A percentile compares a stretch with the other conserved stretches of the same genome.
Evolutionary conservation across 1,140 invertebrate species (phyloP).

Genomic region (Halesus radiatus): DNA sequence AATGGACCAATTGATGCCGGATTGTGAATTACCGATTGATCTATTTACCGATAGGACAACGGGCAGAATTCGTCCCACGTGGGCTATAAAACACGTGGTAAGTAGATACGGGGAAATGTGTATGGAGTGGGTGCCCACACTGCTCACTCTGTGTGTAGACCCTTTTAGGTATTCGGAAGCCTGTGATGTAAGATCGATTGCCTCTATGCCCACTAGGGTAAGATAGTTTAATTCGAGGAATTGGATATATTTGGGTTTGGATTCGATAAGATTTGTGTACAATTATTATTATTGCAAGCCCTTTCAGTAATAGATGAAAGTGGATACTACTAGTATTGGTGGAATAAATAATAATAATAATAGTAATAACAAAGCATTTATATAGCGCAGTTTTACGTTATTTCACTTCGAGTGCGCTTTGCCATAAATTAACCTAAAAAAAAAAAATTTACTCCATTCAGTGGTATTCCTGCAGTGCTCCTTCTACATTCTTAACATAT

Average conservation of each 20-base stretch:
- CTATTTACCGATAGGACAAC: slow-evolving; percentile 42
- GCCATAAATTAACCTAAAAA: no score
- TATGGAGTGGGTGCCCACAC: background rate
- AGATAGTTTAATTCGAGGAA: slow-evolving; percentile 1
- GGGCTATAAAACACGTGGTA: slow-evolving; percentile 44
- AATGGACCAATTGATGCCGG: slow-evolving; percentile 24
- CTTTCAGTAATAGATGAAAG: no score
- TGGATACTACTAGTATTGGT: no score
- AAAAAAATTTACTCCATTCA: no score
- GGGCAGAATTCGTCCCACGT: slow-evolving; percentile 38
- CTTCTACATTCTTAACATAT: no score
- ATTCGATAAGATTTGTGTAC: no score
- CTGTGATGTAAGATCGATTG: slow-evolving; percentile 18
- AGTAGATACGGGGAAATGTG: background rate
- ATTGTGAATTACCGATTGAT: slow-evolving; percentile 47
- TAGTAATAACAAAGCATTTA: no score
- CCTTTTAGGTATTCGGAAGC: slow-evolving; percentile 10
- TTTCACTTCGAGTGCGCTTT: no score
- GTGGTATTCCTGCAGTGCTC: no score
- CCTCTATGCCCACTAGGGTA: background rate
- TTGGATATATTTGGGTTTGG: background rate
- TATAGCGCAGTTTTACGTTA: no score
- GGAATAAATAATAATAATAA: no score
- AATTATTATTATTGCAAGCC: no score
- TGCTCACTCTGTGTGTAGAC: slow-evolving; percentile 1